Percentiles rank a stretch among this genome's conserved stretches.
phyloP scores from a whole-genome alignment of 92 coral and sea anemone genomes.

The Phenganax subtilis region DNA sequence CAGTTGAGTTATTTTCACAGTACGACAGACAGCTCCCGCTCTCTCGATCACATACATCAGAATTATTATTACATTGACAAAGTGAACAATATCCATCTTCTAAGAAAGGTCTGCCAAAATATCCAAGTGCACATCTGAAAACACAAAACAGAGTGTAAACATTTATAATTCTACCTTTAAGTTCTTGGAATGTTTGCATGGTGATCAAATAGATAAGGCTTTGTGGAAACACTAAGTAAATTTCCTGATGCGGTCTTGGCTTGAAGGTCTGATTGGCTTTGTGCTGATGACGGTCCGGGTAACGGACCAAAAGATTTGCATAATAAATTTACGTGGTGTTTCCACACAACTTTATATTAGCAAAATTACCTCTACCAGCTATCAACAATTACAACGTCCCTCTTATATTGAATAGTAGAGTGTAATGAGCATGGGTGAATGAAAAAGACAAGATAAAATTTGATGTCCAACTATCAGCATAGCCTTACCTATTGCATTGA shows the following conservation, averaged over 20 bases:
- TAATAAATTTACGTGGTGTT: too few species aligned
- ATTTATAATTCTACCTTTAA: not conserved
- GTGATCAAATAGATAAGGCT: too few species aligned
- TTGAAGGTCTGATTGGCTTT: too few species aligned
- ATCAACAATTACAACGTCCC: not conserved
- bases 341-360: too few species aligned
- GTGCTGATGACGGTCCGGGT: too few species aligned
- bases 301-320: too few species aligned
- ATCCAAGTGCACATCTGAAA: slow-evolving; percentile 68
- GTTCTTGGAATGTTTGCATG: too few species aligned
- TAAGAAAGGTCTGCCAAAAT: slow-evolving; percentile 74
- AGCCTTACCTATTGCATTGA: slow-evolving; percentile 65
- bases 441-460: not conserved
- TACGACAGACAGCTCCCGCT: slow-evolving; percentile 67
- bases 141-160: too few species aligned
- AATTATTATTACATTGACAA: slow-evolving; percentile 92
- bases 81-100: slow-evolving; percentile 84
- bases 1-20: slow-evolving; percentile 80
- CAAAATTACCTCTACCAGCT: too few species aligned
- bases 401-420: not conserved
- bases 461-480: not conserved
- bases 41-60: slow-evolving; percentile 71
- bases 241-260: too few species aligned
- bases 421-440: not conserved
- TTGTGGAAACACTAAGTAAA: too few species aligned